Conservation (phyloP, 2,113 vertebrate genomes). For the Cryptoleucopteryx plumbea region DNA sequence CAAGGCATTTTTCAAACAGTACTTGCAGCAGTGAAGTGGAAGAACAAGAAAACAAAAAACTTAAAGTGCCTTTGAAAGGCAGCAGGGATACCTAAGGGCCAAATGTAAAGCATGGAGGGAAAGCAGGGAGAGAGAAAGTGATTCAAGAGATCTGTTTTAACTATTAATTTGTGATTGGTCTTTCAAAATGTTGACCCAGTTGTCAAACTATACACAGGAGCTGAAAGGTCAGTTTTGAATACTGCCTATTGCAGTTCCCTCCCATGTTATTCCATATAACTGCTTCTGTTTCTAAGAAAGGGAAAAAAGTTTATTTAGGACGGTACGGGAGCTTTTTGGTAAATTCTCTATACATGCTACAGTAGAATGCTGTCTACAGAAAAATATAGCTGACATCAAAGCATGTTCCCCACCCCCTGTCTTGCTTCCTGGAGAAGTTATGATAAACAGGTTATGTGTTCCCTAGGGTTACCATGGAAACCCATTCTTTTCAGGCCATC, state of each 20-base stretch:
- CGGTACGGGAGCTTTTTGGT: not conserved
- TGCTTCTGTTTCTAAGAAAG: not conserved
- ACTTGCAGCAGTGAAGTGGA: conserved; percentile 24
- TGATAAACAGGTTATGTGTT: conserved; percentile 80
- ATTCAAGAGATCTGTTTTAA: not conserved
- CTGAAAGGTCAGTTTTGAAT: not conserved
- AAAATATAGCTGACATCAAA: conserved; percentile 72
- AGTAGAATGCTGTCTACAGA: conserved; percentile 48
- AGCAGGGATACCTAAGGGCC: not conserved
- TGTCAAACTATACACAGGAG: not conserved
- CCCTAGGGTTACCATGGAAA: conserved; percentile 79
- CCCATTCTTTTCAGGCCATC: conserved; percentile 77
- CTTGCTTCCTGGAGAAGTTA: conserved; percentile 72
- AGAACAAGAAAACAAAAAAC: not conserved
- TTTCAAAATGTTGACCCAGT: conserved; percentile 7
- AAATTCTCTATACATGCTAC: conserved; percentile 45
- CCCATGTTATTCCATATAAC: not conserved
- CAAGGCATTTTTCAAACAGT: conserved; percentile 14
- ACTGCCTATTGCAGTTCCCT: not conserved
- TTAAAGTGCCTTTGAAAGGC: conserved; percentile 10
- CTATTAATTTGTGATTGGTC: conserved; percentile 14
- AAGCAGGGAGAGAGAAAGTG: not conserved
- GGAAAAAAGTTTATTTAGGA: conserved; percentile 43
- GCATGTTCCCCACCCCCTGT: conserved; percentile 50
- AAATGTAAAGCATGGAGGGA: not conserved